A percentile compares a stretch with the other conserved stretches of the same genome.
These are phyloP conservation scores for Enteromius trimaculatus DNA, from an alignment of 2,797 vertebrate genomes.

Conservation along the genomic window DNA sequence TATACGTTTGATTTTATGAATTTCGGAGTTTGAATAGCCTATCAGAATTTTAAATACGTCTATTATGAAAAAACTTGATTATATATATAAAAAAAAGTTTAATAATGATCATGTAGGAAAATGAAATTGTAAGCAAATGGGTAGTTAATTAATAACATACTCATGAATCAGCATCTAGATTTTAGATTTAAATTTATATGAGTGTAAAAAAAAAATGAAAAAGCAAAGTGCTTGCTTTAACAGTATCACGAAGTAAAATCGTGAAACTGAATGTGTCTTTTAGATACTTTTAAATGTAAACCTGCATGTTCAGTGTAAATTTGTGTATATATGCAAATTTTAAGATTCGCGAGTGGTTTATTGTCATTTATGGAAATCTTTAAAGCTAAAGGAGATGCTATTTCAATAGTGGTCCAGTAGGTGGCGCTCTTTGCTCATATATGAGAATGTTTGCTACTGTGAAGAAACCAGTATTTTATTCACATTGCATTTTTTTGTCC, in stretches of 20 bases:
- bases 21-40: background rate
- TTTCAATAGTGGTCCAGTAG: slow-evolving; percentile 26
- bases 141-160: background rate
- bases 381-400: background rate
- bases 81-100: background rate
- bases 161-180: background rate
- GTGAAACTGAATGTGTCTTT: background rate
- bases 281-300: background rate
- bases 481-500: too few species aligned
- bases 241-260: background rate
- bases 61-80: background rate
- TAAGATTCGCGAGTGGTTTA: background rate
- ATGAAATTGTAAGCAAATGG: background rate
- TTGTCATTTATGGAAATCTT: background rate
- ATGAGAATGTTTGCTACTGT: background rate
- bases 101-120: background rate
- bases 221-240: background rate
- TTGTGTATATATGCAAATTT: background rate
- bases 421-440: slow-evolving; percentile 29
- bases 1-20: background rate
- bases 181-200: background rate
- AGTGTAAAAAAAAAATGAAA: background rate
- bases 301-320: background rate
- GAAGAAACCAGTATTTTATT: background rate
- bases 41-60: background rate